Conservation (phyloP, 2,888 invertebrate genomes). For the Perithous albicinctus region DNA sequence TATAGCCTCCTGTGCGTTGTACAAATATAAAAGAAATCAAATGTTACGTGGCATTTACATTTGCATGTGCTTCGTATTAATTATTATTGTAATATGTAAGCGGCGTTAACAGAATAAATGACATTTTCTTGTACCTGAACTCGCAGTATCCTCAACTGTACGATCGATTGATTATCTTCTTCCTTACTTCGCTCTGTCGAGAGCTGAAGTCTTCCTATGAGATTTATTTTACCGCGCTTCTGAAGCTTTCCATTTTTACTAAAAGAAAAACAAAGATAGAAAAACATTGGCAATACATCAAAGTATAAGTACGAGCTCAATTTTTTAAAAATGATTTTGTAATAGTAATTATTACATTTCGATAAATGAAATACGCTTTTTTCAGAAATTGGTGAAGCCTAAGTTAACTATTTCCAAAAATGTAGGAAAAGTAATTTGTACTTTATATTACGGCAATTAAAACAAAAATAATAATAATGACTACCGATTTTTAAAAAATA, state of each 20-base stretch:
- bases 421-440: too few relatives aligned
- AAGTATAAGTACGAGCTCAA: neutral
- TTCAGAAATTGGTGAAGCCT: too few relatives aligned
- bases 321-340: neutral
- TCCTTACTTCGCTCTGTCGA: constrained; percentile 98
- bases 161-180: constrained; percentile 99
- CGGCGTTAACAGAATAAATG: constrained; percentile 26
- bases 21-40: constrained; percentile 35
- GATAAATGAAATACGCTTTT: too few relatives aligned
- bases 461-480: too few relatives aligned
- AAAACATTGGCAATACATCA: neutral
- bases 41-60: constrained; percentile 22
- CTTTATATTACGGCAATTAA: too few relatives aligned
- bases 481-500: too few relatives aligned
- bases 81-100: constrained; percentile 3
- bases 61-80: constrained; percentile 21
- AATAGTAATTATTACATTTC: too few relatives aligned
- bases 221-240: constrained; percentile 97
- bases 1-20: constrained; percentile 93
- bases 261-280: constrained; percentile 42
- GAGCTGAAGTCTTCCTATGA: constrained; percentile 97
- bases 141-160: constrained; percentile 97
- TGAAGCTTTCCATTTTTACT: constrained; percentile 98
- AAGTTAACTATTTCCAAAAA: too few relatives aligned
- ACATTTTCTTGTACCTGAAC: constrained; percentile 86